Evolutionary conservation across 2,888 invertebrate genomes (phyloP), one percentile per base, ranked within the genome.

Genomic region (Hyposoter dolosus): DNA sequence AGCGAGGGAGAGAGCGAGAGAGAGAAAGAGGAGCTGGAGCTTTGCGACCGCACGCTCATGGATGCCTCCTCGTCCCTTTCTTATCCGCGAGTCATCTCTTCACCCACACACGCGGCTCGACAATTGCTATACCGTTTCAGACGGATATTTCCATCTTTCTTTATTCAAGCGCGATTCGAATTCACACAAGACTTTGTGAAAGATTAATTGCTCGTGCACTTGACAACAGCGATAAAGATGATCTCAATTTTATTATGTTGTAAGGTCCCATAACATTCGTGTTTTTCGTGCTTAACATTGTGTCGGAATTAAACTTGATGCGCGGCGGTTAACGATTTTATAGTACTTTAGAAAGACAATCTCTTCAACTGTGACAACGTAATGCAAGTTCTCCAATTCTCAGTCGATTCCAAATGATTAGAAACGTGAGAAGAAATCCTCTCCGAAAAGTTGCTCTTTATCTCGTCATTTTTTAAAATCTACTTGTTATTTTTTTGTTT

Each of bases 51-150:
- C 74, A 56, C 43, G 60, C 47, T 60, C 50, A 78, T 68, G 53
- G 74, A 19, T 80, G 76, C 77, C 88, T 85, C 83, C 85, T 86
- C 88, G 85, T 88, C 86, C 85, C 85, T 87, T 88, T 87, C 83
- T 86, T 87, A 88, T 88, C 88, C 88, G 47, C 88, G 88, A 85
- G 87, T 87, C 86, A 84, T 89, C 86, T 82, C 81, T 53, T 82
- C 85, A 85, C 82, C 85, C 85, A 85, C 83, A 82, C 85, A 50
- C 71, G 72, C 56, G 45, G 60, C 84, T 82, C 78, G 75, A 86
- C 82, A 84, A 84, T 84, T 77, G 86, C 81, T 32, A 19, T 77
- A 81, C 66, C 82, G 43, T 78, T 75, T 82, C 69, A 65, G 66
- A 82, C 78, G 19, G 23, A 35, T 43, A 66, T 66, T 66, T 66